Base-by-base conservation (phyloP, 2,113 vertebrate species). In the Gorsachius goisagi region DNA sequence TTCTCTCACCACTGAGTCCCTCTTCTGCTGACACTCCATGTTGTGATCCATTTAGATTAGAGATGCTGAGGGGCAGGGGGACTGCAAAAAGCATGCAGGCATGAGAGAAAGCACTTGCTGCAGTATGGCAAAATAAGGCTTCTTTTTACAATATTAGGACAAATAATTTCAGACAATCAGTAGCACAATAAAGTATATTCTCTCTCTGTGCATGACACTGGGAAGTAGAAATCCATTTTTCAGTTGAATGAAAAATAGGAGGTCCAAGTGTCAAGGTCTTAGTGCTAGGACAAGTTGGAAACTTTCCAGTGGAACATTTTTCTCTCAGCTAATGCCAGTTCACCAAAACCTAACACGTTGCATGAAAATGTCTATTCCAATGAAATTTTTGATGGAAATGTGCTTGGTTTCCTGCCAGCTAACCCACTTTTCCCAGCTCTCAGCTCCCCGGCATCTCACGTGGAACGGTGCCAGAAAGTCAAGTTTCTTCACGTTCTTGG, bases 341-440 rank as follows among this genome's bases (percentile, higher is more conserved):
- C 91, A 96, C 96, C 93, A 96, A 96, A 97, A 96, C 78, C 87
- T 93, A 95, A 97, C 90, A 93, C 84, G 5, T 93, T 76, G 95
- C 94, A 90, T 92, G 96, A 96, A 96, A 96, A 96, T 89, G 96
- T 96, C 97, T 94, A 95, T 89, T 95, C 95, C 92, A 96, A 97
- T 97, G 94, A 97, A 96, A 97, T 81, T 96, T 96, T 96, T 95
- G 94, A 95, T 96, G 90, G 92, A 93, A 95, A 95, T 85, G 80
- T 96, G 92, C 74, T 94, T 95, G 96, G 94, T 64, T 68, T 75
- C 45, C 69, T 92, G 90, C 95, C 95, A 97, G 41, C 88, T 96
- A 88, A 19, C 79, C 80, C 80, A 53, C 85, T 95, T 96, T 96
- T 93, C 96, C 95, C 92, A 89, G 83, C 89, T 94, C 90, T 92